Conservation (phyloP, 2,888 invertebrate species). For the Calephelis perditalis region DNA sequence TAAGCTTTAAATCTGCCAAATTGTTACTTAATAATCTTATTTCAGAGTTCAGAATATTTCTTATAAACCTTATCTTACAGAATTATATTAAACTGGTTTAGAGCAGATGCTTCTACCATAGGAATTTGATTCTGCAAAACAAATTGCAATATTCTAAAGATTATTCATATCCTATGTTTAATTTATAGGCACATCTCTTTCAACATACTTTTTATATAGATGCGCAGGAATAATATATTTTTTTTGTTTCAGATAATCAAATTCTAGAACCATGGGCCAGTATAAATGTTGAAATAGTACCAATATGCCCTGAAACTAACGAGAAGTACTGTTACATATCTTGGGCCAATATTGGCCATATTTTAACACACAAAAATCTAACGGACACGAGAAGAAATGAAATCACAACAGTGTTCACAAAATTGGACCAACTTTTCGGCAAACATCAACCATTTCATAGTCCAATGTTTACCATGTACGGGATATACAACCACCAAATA, state of each 20-base stretch:
- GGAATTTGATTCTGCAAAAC: no score
- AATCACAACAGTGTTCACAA: constrained; percentile 82
- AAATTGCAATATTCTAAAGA: no score
- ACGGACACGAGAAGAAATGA: constrained; percentile 80
- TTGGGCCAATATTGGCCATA: constrained; percentile 83
- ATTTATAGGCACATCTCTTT: no score
- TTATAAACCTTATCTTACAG: no score
- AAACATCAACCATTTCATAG: constrained; percentile 73
- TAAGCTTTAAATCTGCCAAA: no score
- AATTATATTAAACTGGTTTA: no score
- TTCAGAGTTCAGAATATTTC: no score
- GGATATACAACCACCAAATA: constrained; percentile 79
- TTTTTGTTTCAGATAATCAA: constrained; percentile 38
- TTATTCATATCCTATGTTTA: no score
- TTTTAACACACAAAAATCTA: constrained; percentile 79
- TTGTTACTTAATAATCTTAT: no score
- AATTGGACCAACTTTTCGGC: constrained; percentile 85
- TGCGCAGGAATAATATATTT: no score
- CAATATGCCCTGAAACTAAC: constrained; percentile 79
- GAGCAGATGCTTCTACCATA: no score
- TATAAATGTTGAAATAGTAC: constrained; percentile 56
- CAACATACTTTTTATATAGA: no score
- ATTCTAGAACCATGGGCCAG: constrained; percentile 64
- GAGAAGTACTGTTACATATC: constrained; percentile 78
- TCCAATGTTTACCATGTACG: constrained; percentile 83